Base-by-base conservation (phyloP, 2,113 vertebrate genomes). In the Accipiter virgatus region DNA sequence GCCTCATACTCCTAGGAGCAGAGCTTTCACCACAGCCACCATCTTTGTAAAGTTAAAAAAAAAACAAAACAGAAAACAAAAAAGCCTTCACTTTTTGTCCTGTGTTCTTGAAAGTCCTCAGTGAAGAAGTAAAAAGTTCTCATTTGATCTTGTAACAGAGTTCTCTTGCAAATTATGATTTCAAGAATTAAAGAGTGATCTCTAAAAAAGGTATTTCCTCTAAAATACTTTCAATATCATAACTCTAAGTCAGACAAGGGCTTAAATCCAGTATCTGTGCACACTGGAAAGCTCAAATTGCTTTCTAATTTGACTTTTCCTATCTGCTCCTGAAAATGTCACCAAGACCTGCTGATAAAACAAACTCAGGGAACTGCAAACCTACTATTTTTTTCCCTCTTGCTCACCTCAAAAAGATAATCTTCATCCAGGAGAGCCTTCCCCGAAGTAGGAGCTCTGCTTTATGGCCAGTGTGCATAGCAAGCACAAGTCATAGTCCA, bases 211-310 rank as follows among this genome's bases (percentile, higher is more conserved):
- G n/a, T 52, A 73, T 72, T 96, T 94, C 83, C 86, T 85, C 81
- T 88, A 81, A 97, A 97, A 96, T 48, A 43, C 63, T 93, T 94
- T 86, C 87, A 92, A 94, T 77, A 90, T 66, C n/a, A 8, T 93
- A 79, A 95, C 59, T 95, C 52, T 61, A 85, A 86, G 20, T 68
- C 61, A 95, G 50, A 81, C 11, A 62, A 80, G 32, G 31, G 61
- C 75, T 96, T 91, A 92, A 95, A 96, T 70, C 40, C 71, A 63
- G 50, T 71, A 94, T 66, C 56, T 91, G 42, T 63, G 32, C 38
- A 87, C 78, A 97, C 82, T 93, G 81, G 88, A 95, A 97, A 94
- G 78, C 86, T 96, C 78, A 85, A 95, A 96, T 85, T 97, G 82
- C 85, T 95, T 97, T 86, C 40, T 90, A 70, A 91, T 93, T 96